Percentiles rank a stretch among this genome's conserved stretches.
These are phyloP conservation scores for Pseudomyrmex concolor DNA, from an alignment of 1,140 invertebrate genomes.

Conservation along the genomic window DNA sequence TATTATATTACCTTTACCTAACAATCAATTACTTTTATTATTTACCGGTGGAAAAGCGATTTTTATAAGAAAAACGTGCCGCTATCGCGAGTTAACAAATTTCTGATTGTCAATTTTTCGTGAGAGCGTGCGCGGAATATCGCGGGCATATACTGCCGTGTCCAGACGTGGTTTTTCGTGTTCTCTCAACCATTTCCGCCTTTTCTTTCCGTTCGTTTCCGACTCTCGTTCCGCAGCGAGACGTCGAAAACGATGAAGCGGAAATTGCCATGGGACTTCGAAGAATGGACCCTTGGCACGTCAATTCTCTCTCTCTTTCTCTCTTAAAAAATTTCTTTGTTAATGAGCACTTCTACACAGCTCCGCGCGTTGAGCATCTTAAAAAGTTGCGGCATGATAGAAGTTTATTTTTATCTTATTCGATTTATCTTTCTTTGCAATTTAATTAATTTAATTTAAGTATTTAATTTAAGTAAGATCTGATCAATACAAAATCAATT, in stretches of 20 bases:
- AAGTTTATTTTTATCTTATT: neutral
- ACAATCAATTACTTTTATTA: too few relatives aligned
- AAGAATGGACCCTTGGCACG: constrained; percentile 56
- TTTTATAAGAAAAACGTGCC: constrained; percentile 27
- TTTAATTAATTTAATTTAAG: constrained; percentile 7
- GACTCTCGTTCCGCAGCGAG: constrained; percentile 22
- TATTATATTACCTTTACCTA: too few relatives aligned
- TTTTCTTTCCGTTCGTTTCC: constrained; percentile 40
- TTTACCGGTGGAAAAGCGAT: neutral
- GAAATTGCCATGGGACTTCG: constrained; percentile 59
- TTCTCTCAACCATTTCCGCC: constrained; percentile 32
- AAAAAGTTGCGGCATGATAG: neutral
- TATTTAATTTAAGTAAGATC: neutral
- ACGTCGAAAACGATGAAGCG: constrained; percentile 48
- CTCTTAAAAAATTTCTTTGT: constrained; percentile 13
- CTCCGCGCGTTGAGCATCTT: neutral
- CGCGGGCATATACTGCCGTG: constrained; percentile 61
- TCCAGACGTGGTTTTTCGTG: constrained; percentile 58
- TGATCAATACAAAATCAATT: too few relatives aligned
- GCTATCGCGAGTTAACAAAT: constrained; percentile 59
- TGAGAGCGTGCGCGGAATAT: constrained; percentile 65
- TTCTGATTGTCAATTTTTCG: constrained; percentile 69
- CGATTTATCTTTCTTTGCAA: neutral
- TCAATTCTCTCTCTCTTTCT: constrained; percentile 31
- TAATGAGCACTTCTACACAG: neutral